Percentiles rank a stretch among this genome's conserved stretches.
Evolutionary conservation across 2,888 invertebrate genomes (phyloP).

Genomic region (Lomographa bimaculata): DNA sequence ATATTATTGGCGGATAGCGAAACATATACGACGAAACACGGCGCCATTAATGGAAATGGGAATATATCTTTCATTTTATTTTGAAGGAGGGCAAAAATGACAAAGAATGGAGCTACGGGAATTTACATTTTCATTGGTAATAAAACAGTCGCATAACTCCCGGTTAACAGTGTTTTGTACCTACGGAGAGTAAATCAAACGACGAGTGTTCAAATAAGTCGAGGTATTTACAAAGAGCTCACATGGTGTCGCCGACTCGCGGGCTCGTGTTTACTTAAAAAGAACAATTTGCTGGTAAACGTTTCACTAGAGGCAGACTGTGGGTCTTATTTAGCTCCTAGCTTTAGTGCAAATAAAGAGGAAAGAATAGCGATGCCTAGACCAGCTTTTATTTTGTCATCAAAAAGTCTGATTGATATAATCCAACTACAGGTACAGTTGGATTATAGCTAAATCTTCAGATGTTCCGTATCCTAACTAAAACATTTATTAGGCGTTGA

Average conservation of each 20-base stretch:
- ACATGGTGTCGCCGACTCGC: conserved; percentile 53
- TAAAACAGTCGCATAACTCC: conserved; percentile 43
- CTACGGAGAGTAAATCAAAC: conserved; percentile 54
- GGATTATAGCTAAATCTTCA: too few species aligned
- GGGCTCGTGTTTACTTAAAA: conserved; percentile 56
- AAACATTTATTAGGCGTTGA: too few species aligned
- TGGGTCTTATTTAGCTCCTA: conserved; percentile 21
- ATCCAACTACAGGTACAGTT: too few species aligned
- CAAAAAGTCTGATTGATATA: too few species aligned
- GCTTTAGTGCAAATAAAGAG: conserved; percentile 6
- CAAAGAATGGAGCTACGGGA: conserved; percentile 27
- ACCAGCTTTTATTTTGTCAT: too few species aligned
- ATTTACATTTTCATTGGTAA: conserved; percentile 42
- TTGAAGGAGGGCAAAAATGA: conserved; percentile 26
- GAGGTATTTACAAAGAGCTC: conserved; percentile 60
- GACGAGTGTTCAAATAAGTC: conserved; percentile 52
- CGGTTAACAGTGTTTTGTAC: conserved; percentile 39
- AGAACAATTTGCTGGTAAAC: conserved; percentile 60
- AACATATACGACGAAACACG: conserved; percentile 21
- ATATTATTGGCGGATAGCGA: conserved; percentile 22
- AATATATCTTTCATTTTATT: conserved; percentile 19
- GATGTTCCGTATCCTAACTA: too few species aligned
- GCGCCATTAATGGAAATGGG: conserved; percentile 23
- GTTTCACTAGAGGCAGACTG: conserved; percentile 51
- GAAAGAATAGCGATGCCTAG: too few species aligned